phyloP scores from a whole-genome alignment of 2,113 vertebrate species.

The Sebastes fasciatus region DNA sequence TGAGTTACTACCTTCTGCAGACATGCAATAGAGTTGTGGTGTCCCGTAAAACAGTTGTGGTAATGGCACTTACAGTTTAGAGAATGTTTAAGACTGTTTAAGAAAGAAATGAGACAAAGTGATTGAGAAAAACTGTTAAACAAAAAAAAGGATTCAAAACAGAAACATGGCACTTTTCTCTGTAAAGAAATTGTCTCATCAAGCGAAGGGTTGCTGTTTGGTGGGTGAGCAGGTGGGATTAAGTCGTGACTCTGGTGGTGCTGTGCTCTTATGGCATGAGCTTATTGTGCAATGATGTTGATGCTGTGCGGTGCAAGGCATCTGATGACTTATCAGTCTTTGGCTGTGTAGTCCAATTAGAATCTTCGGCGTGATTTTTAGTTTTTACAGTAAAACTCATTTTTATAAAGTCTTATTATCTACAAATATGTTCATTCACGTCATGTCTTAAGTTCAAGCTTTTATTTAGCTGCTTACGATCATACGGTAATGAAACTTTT shows the following conservation, averaged over 20 bases:
- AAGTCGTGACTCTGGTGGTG: not conserved
- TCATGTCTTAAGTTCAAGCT: not conserved
- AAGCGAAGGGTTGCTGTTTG: constrained; percentile 10
- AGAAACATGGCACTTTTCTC: not conserved
- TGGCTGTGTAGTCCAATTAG: not conserved
- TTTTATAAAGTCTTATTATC: not conserved
- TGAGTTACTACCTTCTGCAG: too few species aligned
- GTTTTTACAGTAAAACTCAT: not conserved
- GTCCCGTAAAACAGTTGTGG: too few species aligned
- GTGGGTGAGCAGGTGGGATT: constrained; percentile 6
- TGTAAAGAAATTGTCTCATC: constrained; percentile 11
- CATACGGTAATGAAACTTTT: too few species aligned
- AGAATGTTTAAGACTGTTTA: too few species aligned
- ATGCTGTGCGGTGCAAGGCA: not conserved
- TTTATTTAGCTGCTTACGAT: not conserved
- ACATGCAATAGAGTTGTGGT: too few species aligned
- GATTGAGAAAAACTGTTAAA: too few species aligned
- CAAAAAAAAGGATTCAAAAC: not conserved
- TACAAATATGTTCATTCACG: not conserved
- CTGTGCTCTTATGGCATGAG: constrained; percentile 7
- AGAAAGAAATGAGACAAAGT: too few species aligned
- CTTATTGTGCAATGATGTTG: not conserved
- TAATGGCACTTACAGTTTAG: too few species aligned
- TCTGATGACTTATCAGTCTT: constrained; percentile 6
- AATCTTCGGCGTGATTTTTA: constrained; percentile 6